Evolutionary conservation across 2,113 vertebrate genomes (phyloP), one percentile per base, ranked within the genome.

Genomic region (Xenopus borealis): DNA sequence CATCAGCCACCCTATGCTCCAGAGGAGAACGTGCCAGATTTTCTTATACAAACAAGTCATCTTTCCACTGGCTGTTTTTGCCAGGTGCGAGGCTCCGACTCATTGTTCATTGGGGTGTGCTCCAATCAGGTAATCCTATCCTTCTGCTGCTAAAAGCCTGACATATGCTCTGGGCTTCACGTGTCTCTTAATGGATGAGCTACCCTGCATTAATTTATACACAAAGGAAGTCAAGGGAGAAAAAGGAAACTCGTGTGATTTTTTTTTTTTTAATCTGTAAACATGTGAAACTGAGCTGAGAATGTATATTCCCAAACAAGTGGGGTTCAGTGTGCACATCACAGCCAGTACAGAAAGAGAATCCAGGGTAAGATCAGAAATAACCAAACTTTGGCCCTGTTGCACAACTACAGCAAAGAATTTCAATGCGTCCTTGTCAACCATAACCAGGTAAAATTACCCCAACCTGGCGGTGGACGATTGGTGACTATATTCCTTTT

Each of bases 61-160:
- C 64, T 61, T 33, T 75, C 65, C 57, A 53, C 14, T 17, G 55
- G 65, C 62, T 62, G 55, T 62, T 69, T 61, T 40, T 63, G 59
- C 73, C 73, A 76, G 73, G 73, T 76, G 73, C 69, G 13, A 33
- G 17, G 11, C 50, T 64, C 73, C 47, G 53, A 69, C 13, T 69
- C 46, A 62, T 69, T 75, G 33, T 62, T 75, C 45, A 40, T 16
- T 30, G 55, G 55, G 72, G 44, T 62, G 66, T 59, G 30, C 17
- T 19, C 44, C 73, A 30, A 76, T 76, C 73, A 76, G 66, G 73
- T 76, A 76, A 76, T 63, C 65, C 66, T 69, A 69, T 23, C 73
- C 73, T 76, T 76, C 73, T 76, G 73, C 47, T 69, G 33, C 66
- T 44, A 40, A 69, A 45, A 76, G 59, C n/a, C 46, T 62, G 73